Conservation (phyloP, 1,140 invertebrate genomes). For the Caenorhabditis briggsae region DNA sequence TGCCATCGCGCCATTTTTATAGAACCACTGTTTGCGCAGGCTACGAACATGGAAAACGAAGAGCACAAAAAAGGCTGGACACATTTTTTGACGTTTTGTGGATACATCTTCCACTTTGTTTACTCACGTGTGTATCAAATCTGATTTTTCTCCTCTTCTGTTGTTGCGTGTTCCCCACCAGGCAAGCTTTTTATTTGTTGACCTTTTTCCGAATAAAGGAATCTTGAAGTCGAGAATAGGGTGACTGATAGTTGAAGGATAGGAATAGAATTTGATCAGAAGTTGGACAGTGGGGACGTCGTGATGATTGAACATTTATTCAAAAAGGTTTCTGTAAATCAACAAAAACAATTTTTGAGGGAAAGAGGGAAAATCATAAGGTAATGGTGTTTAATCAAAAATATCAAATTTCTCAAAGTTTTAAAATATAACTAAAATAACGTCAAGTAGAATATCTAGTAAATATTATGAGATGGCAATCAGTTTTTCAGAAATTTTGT, state of each 20-base stretch:
- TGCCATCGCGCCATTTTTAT: slow-evolving; percentile 22
- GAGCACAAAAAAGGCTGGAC: slow-evolving; percentile 46
- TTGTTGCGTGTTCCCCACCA: slow-evolving; percentile 41
- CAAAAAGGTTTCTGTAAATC: not conserved
- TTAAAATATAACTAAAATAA: too few species aligned
- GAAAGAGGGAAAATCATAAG: not conserved
- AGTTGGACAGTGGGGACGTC: not conserved
- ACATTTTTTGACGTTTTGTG: slow-evolving; percentile 52
- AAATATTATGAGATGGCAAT: too few species aligned
- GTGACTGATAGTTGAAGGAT: not conserved
- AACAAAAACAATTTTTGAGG: slow-evolving; percentile 3
- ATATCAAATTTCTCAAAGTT: too few species aligned
- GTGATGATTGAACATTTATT: slow-evolving; percentile 36
- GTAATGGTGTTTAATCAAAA: too few species aligned
- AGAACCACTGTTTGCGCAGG: slow-evolving; percentile 31
- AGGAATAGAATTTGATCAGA: slow-evolving; percentile 15
- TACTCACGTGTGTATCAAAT: slow-evolving; percentile 50
- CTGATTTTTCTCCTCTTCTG: slow-evolving; percentile 18
- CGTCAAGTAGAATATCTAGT: too few species aligned
- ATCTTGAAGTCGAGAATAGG: not conserved
- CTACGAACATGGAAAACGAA: slow-evolving; percentile 27
- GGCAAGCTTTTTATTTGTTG: slow-evolving; percentile 30
- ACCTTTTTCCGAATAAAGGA: slow-evolving; percentile 29
- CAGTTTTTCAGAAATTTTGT: too few species aligned
- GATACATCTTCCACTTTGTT: slow-evolving; percentile 43